phyloP scores from a whole-genome alignment of 2,888 invertebrate genomes.

The Pristionchus arcanus region DNA sequence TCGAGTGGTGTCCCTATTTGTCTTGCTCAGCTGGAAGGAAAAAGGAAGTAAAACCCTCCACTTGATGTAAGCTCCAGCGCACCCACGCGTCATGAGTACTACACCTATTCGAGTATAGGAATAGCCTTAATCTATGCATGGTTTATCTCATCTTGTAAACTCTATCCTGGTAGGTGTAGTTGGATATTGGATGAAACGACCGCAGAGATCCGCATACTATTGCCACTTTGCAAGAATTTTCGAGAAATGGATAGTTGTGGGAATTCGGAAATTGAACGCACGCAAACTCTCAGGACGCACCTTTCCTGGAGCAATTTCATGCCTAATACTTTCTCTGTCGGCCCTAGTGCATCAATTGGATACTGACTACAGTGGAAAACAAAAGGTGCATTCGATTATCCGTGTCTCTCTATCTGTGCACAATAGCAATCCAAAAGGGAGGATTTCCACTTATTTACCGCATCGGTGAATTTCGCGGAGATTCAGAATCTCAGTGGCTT shows the following conservation, averaged over 20 bases:
- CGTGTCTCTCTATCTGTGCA: neutral
- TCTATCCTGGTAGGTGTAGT: too few relatives aligned
- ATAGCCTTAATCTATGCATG: too few relatives aligned
- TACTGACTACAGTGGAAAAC: too few relatives aligned
- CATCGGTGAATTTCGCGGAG: neutral
- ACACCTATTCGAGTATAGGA: neutral
- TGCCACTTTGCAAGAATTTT: neutral
- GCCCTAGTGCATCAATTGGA: too few relatives aligned
- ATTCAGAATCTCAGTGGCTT: neutral
- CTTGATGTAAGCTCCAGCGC: neutral
- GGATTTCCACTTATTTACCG: neutral
- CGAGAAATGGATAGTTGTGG: neutral
- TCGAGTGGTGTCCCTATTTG: neutral
- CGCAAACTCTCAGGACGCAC: neutral
- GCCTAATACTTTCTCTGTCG: neutral
- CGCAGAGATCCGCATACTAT: neutral
- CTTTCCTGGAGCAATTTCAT: neutral
- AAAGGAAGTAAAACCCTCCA: neutral
- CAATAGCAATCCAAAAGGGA: neutral
- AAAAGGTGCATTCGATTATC: neutral
- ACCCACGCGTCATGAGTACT: neutral
- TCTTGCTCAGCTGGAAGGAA: neutral
- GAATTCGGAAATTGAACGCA: neutral
- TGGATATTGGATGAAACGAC: neutral
- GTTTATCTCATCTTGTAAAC: neutral